Evolutionary conservation across 2,113 vertebrate species (phyloP), one percentile per base, ranked within the genome.

Genomic region (Solea senegalensis): DNA sequence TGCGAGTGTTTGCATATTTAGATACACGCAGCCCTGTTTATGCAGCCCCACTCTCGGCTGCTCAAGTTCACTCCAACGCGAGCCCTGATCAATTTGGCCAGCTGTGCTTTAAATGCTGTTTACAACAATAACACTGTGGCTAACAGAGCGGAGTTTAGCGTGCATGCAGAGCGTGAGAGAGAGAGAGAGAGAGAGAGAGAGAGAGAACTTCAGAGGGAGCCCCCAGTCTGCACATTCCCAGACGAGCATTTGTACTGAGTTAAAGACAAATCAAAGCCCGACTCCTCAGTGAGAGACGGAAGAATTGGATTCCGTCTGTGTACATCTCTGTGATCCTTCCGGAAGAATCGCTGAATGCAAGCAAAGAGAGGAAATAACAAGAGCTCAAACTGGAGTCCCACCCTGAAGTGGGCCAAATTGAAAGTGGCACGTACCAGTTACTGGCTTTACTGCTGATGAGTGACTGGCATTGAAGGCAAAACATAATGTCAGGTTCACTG

Each of bases 1-100:
- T 83, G 91, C 93, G 94, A 95, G 80, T 95, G 95, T 97, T 97
- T 96, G 95, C 95, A 95, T 97, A 96, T 96, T 96, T 94, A 94
- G 93, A 95, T 94, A 95, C 95, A 74, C 80, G 82, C 88, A 53
- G 81, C 51, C 78, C 77, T 97, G 96, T 97, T 97, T 96, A 95
- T 96, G 93, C 95, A 95, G 95, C 91, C 92, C 94, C 93, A 95
- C 93, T 96, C 95, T 95, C 93, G 92, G 92, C 94, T 94, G 94
- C 92, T 95, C 92, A 91, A 95, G 94, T 96, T 95, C 94, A 94
- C 91, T 94, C 94, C 95, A 91, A 95, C 91, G 90, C 92, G 86
- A 91, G 93, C 90, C 92, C 93, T 94, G 95, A 96, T 96, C 96
- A 95, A 95, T 96, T 94, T 94, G 93, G 92, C 95, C 95, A 96